Evolutionary conservation across 2,113 vertebrate species (phyloP).

Genomic region (Hepsetus odoe): DNA sequence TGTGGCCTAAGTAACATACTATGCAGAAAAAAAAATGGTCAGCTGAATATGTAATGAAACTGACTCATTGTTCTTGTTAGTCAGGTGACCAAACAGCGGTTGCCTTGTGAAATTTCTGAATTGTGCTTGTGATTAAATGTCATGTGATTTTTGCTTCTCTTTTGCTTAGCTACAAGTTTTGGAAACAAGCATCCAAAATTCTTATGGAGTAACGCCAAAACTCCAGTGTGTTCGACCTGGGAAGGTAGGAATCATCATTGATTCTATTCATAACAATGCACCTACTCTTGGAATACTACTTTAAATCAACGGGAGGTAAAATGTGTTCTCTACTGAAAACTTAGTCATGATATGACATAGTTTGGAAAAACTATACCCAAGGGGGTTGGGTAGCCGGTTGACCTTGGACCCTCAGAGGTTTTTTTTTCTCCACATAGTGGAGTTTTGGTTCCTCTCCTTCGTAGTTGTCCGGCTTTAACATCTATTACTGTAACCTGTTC

Average conservation of each 20-base stretch:
- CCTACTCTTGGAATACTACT: not conserved
- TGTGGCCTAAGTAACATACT: not conserved
- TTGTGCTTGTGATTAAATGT: not conserved
- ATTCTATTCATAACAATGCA: not conserved
- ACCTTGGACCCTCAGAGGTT: too few relatives aligned
- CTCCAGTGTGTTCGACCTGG: constrained; percentile 56
- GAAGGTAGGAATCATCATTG: constrained; percentile 43
- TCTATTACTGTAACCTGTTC: too few relatives aligned
- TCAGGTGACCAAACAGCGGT: not conserved
- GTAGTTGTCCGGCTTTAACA: too few relatives aligned
- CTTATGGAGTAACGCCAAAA: constrained; percentile 55
- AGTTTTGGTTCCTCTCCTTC: too few relatives aligned
- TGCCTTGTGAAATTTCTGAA: not conserved
- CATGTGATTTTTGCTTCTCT: not conserved
- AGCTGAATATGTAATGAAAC: not conserved
- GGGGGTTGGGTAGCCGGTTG: too few relatives aligned
- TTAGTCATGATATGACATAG: too few relatives aligned
- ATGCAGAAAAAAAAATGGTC: not conserved
- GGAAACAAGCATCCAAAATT: constrained; percentile 35
- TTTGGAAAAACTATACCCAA: too few relatives aligned
- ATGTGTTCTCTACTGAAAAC: not conserved
- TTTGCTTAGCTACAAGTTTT: constrained; percentile 54
- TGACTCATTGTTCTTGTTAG: constrained; percentile 7
- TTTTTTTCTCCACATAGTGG: too few relatives aligned
- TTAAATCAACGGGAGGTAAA: not conserved